Conservation (phyloP, 2,113 vertebrate species). For the Pristiophorus japonicus region DNA sequence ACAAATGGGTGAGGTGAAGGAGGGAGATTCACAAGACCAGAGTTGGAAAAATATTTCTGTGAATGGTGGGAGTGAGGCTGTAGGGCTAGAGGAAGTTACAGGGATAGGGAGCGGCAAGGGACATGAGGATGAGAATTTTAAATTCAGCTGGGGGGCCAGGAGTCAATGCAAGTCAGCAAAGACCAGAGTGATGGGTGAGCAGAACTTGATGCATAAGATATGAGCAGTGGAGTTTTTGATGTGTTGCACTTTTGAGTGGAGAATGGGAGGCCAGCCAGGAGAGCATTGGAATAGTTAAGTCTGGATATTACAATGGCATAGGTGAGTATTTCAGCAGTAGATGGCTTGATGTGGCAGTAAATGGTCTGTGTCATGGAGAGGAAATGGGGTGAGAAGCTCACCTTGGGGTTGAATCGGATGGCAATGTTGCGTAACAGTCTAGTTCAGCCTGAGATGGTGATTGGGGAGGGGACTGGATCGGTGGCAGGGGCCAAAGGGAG, state of each 20-base stretch:
- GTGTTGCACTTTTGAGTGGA: neutral
- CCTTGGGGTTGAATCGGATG: too few relatives aligned
- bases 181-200: neutral
- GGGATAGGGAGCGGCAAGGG: neutral
- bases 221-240: neutral
- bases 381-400: too few relatives aligned
- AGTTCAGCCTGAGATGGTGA: too few relatives aligned
- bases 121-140: neutral
- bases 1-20: too few relatives aligned
- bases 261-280: neutral
- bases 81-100: neutral
- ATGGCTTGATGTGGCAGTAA: too few relatives aligned
- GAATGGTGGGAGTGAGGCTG: too few relatives aligned
- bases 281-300: neutral
- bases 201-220: neutral
- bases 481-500: too few relatives aligned
- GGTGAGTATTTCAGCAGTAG: neutral
- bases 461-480: too few relatives aligned
- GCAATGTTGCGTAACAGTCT: too few relatives aligned
- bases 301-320: neutral
- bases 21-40: too few relatives aligned
- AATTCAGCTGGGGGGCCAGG: neutral
- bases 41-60: too few relatives aligned
- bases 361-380: too few relatives aligned
- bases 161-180: neutral